These are phyloP conservation scores for Hemiprocne comata DNA, from an alignment of 2,113 vertebrate genomes.

Conservation along the genomic window DNA sequence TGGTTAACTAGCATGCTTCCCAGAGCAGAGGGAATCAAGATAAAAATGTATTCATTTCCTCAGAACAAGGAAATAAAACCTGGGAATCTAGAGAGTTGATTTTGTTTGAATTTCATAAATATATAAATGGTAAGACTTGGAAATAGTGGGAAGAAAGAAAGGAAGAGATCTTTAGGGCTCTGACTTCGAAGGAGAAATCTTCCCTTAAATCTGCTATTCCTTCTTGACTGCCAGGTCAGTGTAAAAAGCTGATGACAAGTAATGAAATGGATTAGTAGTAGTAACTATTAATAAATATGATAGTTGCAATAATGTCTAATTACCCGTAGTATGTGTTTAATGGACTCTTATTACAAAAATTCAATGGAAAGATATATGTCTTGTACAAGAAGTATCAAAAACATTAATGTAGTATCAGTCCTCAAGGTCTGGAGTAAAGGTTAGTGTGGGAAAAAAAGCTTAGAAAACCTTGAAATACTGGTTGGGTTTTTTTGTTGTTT, in stretches of 20 bases:
- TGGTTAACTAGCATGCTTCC: neutral
- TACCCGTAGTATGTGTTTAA: neutral
- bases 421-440: neutral
- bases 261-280: neutral
- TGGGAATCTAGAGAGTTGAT: neutral
- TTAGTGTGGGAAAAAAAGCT: neutral
- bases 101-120: neutral
- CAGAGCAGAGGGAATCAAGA: neutral
- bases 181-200: neutral
- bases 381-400: neutral
- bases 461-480: neutral
- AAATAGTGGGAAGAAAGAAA: neutral
- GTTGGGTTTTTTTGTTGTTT: neutral
- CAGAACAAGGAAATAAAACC: neutral
- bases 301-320: neutral
- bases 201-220: neutral
- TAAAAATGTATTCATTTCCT: neutral
- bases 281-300: neutral
- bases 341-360: neutral
- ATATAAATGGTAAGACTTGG: neutral
- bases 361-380: neutral
- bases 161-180: neutral
- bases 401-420: neutral
- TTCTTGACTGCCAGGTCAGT: neutral
- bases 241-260: neutral